phyloP scores from a whole-genome alignment of 2,888 invertebrate species.

The Agriopis marginaria region DNA sequence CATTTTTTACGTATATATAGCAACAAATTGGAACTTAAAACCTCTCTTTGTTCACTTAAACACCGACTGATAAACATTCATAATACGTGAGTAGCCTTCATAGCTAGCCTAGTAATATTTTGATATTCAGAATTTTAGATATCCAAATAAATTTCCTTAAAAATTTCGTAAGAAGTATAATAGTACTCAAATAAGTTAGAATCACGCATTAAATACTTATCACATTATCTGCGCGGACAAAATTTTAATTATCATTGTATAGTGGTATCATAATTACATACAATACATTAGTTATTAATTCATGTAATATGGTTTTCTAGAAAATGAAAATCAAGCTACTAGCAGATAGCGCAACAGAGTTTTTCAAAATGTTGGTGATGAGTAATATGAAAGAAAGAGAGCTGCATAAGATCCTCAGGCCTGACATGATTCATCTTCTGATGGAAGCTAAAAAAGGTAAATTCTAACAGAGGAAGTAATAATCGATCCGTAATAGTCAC shows the following conservation, averaged over 20 bases:
- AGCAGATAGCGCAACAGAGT: slow-evolving; percentile 39
- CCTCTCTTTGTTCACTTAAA: too few relatives aligned
- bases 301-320: slow-evolving; percentile 12
- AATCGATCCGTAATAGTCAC: neutral
- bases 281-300: neutral
- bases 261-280: neutral
- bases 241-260: neutral
- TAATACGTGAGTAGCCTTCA: too few relatives aligned
- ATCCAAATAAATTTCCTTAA: neutral
- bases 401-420: slow-evolving; percentile 67
- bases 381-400: slow-evolving; percentile 72
- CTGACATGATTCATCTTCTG: slow-evolving; percentile 85
- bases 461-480: neutral
- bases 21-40: too few relatives aligned
- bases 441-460: slow-evolving; percentile 82
- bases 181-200: neutral
- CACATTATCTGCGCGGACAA: neutral
- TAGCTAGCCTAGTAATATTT: too few relatives aligned
- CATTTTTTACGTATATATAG: too few relatives aligned
- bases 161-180: neutral
- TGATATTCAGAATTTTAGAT: too few relatives aligned
- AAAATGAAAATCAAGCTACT: slow-evolving; percentile 16
- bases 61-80: too few relatives aligned
- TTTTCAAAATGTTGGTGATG: slow-evolving; percentile 66
- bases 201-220: neutral